Conservation (phyloP, 1,140 invertebrate species). For the Carposina sasakii region DNA sequence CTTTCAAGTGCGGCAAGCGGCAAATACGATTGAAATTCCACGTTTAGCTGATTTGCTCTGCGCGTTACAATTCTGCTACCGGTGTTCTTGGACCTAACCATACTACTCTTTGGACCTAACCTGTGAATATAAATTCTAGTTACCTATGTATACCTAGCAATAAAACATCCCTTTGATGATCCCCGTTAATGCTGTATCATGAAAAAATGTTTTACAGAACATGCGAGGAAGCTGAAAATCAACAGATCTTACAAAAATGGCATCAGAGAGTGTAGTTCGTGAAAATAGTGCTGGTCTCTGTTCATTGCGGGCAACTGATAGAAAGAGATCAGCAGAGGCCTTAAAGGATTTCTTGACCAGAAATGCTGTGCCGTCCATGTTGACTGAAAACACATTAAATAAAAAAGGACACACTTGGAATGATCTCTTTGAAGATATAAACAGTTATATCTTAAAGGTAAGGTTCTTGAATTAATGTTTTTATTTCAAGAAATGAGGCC, state of each 20-base stretch:
- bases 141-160: no score
- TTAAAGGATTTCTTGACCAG: slow-evolving; percentile 52
- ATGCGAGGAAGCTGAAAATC: no score
- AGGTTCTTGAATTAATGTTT: slow-evolving; percentile 1
- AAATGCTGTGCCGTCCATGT: slow-evolving; percentile 47
- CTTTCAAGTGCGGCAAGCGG: no score
- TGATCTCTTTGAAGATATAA: slow-evolving; percentile 52
- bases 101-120: no score
- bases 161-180: no score
- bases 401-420: slow-evolving; percentile 52
- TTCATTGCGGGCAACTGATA: slow-evolving; percentile 38
- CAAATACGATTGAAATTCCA: no score
- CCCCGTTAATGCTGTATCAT: no score
- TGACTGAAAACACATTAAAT: slow-evolving; percentile 44
- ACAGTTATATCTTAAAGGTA: slow-evolving; percentile 58
- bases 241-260: slow-evolving; percentile 27
- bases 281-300: slow-evolving; percentile 41
- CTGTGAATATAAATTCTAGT: no score
- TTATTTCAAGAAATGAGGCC: background rate
- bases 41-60: no score
- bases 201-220: no score
- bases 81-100: no score
- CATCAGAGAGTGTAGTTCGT: slow-evolving; percentile 40
- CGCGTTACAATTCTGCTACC: no score
- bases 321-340: slow-evolving; percentile 53